Evolutionary conservation across 35 echinoderm and acorn worm genomes (phyloP).

Genomic region (Nesometra sesokonis): DNA sequence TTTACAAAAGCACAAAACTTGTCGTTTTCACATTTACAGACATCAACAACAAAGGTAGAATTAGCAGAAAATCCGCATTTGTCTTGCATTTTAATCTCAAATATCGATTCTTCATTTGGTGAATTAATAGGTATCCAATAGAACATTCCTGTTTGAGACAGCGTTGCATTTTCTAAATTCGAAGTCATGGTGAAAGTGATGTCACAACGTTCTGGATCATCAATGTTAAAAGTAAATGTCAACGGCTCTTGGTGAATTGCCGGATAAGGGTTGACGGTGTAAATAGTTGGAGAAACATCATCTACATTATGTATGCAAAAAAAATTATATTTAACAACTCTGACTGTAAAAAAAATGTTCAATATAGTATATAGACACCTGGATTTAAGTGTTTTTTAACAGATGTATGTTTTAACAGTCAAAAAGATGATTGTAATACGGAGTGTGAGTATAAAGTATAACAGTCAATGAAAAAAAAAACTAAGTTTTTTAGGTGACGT

Average conservation of each 20-base stretch:
- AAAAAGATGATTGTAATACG: too few relatives aligned
- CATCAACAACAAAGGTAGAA: not conserved
- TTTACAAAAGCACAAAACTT: not conserved
- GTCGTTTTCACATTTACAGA: not conserved
- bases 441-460: too few relatives aligned
- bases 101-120: not conserved
- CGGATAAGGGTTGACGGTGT: not conserved
- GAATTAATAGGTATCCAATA: not conserved
- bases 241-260: not conserved
- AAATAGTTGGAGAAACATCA: not conserved
- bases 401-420: too few relatives aligned
- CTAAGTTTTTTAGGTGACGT: too few relatives aligned
- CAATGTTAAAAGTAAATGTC: not conserved
- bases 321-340: too few relatives aligned
- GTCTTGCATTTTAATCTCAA: not conserved
- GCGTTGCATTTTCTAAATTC: not conserved
- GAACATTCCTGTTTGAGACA: not conserved
- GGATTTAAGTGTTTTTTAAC: too few relatives aligned
- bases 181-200: not conserved
- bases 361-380: too few relatives aligned
- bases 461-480: too few relatives aligned
- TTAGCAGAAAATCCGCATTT: not conserved
- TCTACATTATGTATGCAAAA: not conserved
- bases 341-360: too few relatives aligned
- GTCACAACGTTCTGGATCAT: not conserved